Evolutionary conservation across 2,113 vertebrate species (phyloP).

Genomic region (Romanogobio albipinnatus): DNA sequence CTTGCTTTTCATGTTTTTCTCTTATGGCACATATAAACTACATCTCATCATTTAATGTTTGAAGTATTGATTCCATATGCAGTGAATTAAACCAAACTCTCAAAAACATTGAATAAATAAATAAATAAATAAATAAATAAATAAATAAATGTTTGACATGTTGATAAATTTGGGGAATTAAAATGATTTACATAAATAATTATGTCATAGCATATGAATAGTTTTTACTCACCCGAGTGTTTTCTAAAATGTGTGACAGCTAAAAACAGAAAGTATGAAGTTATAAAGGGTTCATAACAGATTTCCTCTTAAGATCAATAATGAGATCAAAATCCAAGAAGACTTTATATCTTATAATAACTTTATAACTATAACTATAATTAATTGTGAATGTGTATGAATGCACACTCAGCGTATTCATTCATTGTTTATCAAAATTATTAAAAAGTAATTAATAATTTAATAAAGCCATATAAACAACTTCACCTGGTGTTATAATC

Average conservation of each 20-base stretch:
- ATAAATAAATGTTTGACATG: too few relatives aligned
- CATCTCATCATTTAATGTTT: too few relatives aligned
- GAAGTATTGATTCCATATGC: too few relatives aligned
- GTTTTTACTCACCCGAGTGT: background rate
- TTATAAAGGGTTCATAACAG: background rate
- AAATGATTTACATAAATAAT: background rate
- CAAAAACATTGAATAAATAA: too few relatives aligned
- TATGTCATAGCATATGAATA: too few relatives aligned
- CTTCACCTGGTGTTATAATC: background rate
- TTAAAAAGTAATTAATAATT: background rate
- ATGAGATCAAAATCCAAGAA: background rate
- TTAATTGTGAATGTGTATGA: background rate
- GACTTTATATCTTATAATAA: background rate
- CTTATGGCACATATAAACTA: too few relatives aligned
- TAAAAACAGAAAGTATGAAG: background rate
- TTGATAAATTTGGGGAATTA: too few relatives aligned
- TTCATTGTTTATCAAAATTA: background rate
- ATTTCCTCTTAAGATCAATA: background rate
- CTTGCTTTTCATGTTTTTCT: too few relatives aligned
- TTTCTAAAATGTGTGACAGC: background rate
- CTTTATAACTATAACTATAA: background rate
- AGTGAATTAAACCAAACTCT: too few relatives aligned
- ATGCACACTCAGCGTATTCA: background rate
- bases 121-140: too few relatives aligned
- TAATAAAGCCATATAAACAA: background rate